These are phyloP conservation scores for Eupsilia transversa DNA, from an alignment of 2,888 invertebrate species.

Conservation along the genomic window DNA sequence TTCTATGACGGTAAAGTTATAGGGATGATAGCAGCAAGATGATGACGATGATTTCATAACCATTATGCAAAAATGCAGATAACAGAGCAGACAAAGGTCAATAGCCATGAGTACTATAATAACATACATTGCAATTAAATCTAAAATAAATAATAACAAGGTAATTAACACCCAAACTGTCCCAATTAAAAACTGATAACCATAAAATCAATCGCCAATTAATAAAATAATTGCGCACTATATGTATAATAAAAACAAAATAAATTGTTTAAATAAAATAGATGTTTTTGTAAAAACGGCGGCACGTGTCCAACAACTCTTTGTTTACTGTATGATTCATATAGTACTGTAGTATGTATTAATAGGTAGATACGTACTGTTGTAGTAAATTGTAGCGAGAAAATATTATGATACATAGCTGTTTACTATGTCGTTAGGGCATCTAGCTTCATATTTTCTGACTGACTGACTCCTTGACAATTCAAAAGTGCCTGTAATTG, in stretches of 20 bases:
- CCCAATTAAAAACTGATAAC: constrained; percentile 2
- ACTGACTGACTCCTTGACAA: too few species aligned
- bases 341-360: constrained; percentile 29
- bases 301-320: constrained; percentile 61
- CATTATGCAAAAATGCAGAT: too few species aligned
- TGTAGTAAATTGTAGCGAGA: constrained; percentile 17
- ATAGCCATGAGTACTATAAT: too few species aligned
- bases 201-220: constrained; percentile 24
- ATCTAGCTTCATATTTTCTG: too few species aligned
- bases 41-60: too few species aligned
- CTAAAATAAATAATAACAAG: neutral
- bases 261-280: constrained; percentile 49
- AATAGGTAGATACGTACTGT: constrained; percentile 6
- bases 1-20: too few species aligned
- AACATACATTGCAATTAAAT: too few species aligned
- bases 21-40: too few species aligned
- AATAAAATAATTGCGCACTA: constrained; percentile 45
- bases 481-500: too few species aligned
- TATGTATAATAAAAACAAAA: constrained; percentile 46
- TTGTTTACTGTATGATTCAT: constrained; percentile 64
- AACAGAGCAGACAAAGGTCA: too few species aligned
- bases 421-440: neutral
- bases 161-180: neutral
- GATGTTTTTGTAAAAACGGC: constrained; percentile 60
- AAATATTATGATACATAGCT: constrained; percentile 5